Conservation (phyloP, 2,888 invertebrate species). For the Drosophila dives region DNA sequence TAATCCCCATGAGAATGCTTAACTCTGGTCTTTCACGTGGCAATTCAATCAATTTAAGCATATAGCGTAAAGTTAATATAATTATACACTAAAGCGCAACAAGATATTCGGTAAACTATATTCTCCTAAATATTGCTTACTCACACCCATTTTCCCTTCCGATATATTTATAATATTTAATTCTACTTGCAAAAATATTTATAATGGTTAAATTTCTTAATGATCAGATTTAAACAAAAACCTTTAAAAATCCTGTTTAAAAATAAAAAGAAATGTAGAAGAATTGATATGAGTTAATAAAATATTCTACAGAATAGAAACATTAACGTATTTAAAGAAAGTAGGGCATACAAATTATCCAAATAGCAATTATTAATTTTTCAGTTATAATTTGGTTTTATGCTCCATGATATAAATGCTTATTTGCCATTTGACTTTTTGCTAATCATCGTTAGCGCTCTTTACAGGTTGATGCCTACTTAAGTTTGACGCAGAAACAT, state of each 20-base stretch:
- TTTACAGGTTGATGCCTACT: conserved; percentile 82
- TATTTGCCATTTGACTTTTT: not conserved
- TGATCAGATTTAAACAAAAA: not conserved
- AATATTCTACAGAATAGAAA: not conserved
- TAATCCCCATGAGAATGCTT: conserved; percentile 63
- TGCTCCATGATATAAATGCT: not conserved
- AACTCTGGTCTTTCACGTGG: conserved; percentile 9
- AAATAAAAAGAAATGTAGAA: not conserved
- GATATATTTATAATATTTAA: not conserved
- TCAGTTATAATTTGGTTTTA: conserved; percentile 2
- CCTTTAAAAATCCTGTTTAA: no score
- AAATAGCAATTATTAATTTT: not conserved
- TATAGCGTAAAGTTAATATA: not conserved
- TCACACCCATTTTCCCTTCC: not conserved
- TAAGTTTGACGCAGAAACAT: conserved; percentile 81
- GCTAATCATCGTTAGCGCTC: conserved; percentile 17
- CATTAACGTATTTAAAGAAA: not conserved
- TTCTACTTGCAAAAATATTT: not conserved
- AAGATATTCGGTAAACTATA: not conserved
- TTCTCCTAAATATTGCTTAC: not conserved
- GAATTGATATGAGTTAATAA: not conserved
- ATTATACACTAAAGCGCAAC: not conserved
- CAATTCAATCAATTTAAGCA: not conserved
- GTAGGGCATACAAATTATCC: not conserved
- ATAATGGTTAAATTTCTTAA: not conserved